Evolutionary conservation across 2,113 vertebrate species (phyloP).

Genomic region (Telmatochromis brachygnathus): DNA sequence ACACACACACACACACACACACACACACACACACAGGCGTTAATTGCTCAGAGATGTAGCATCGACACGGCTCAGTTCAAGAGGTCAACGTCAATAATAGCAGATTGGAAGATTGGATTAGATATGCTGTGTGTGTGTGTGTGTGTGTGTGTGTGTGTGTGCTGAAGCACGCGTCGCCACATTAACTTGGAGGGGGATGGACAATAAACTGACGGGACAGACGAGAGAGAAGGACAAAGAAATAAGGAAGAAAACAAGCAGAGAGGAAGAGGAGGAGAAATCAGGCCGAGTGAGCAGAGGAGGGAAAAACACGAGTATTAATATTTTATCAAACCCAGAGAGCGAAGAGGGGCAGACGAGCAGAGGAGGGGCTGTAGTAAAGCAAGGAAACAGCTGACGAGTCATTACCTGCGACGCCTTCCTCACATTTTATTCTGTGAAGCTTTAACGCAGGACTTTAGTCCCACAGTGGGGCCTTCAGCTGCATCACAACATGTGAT

Average conservation of each 20-base stretch:
- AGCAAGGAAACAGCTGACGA: not conserved
- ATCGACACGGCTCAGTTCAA: slow-evolving; percentile 42
- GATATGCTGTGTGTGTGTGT: slow-evolving; percentile 5
- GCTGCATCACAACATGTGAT: not conserved
- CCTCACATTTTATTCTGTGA: not conserved
- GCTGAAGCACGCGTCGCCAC: not conserved
- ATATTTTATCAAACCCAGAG: not conserved
- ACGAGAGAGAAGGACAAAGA: not conserved
- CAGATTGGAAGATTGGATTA: slow-evolving; percentile 67
- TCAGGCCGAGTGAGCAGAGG: not conserved
- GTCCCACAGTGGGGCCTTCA: not conserved
- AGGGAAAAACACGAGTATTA: not conserved
- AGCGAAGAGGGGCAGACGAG: not conserved
- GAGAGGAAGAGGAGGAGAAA: not conserved
- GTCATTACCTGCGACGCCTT: not conserved
- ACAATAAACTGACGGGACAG: not conserved
- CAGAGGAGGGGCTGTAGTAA: not conserved
- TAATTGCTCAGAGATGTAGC: slow-evolving; percentile 55
- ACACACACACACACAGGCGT: not conserved
- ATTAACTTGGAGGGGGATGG: not conserved
- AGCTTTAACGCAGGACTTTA: accelerated
- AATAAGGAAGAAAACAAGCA: not conserved
- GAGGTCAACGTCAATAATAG: slow-evolving; percentile 64
- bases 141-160: not conserved
- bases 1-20: no score